Evolutionary conservation across 1,140 invertebrate species (phyloP).

Genomic region (Telenomus remus): DNA sequence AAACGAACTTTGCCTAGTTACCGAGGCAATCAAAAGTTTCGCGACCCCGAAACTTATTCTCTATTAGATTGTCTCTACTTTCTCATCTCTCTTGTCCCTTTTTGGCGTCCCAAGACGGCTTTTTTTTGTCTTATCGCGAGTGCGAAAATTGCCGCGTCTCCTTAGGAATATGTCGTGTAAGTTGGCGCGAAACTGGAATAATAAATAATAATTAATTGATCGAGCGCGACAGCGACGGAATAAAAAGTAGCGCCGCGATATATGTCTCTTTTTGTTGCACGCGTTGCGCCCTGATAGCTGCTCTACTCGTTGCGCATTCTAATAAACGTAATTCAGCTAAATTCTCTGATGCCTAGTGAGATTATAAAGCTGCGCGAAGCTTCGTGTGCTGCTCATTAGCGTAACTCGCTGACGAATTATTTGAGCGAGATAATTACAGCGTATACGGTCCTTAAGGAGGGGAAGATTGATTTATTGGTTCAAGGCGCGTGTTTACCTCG

Average conservation of each 20-base stretch:
- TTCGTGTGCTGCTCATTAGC: constrained; percentile 21
- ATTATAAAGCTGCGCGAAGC: constrained; percentile 21
- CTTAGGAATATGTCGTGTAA: constrained; percentile 12
- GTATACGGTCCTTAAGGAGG: background rate
- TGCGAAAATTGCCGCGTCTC: constrained; percentile 7
- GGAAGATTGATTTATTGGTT: constrained; percentile 21
- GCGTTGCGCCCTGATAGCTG: constrained; percentile 22
- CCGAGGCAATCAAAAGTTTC: constrained; percentile 46
- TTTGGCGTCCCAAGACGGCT: background rate
- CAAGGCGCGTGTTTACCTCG: constrained; percentile 1
- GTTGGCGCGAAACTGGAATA: constrained; percentile 15
- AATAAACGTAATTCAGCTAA: constrained; percentile 46
- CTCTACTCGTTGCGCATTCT: constrained; percentile 34
- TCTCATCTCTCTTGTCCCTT: constrained; percentile 5
- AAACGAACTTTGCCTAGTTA: constrained; percentile 51
- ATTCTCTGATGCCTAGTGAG: constrained; percentile 46
- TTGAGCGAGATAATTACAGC: constrained; percentile 25
- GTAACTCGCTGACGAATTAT: constrained; percentile 47
- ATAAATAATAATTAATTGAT: constrained; percentile 28
- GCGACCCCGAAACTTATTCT: constrained; percentile 33
- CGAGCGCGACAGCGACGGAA: constrained; percentile 12
- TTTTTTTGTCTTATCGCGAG: background rate
- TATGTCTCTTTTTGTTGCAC: constrained; percentile 2
- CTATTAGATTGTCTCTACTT: constrained; percentile 7
- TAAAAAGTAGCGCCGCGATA: constrained; percentile 13